These are phyloP conservation scores for Pseudochaenichthys georgianus DNA, from an alignment of 2,797 vertebrate genomes.

Conservation along the genomic window DNA sequence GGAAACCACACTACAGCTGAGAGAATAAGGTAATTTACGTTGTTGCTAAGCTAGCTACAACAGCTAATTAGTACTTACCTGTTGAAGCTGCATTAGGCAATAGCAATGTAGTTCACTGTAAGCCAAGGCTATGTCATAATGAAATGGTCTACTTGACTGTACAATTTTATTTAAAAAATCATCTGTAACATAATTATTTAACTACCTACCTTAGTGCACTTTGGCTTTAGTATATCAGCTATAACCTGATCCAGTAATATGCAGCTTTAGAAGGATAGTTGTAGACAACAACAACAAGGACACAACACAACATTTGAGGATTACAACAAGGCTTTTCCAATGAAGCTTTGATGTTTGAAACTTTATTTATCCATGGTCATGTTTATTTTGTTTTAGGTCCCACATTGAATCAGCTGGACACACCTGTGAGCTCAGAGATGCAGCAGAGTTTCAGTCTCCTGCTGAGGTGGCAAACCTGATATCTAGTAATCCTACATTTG, in stretches of 20 bases:
- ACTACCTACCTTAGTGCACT: background rate
- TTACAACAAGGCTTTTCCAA: background rate
- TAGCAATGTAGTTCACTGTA: background rate
- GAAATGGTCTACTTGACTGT: background rate
- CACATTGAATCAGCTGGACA: constrained; percentile 92
- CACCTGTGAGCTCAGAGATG: constrained; percentile 88
- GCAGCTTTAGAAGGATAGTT: background rate
- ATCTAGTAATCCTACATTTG: constrained; percentile 72
- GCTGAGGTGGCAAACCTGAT: constrained; percentile 82
- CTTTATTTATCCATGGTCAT: background rate
- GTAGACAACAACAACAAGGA: background rate
- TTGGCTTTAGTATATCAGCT: background rate
- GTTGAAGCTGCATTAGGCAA: background rate
- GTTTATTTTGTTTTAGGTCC: constrained; percentile 78
- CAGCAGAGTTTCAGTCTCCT: constrained; percentile 81
- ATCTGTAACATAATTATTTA: background rate
- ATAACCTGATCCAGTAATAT: background rate
- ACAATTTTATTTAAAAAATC: background rate
- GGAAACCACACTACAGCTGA: constrained; percentile 93
- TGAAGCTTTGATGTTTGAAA: background rate
- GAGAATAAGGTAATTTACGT: constrained; percentile 88
- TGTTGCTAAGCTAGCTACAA: constrained; percentile 6
- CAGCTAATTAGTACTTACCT: constrained; percentile 9
- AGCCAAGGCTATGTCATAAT: background rate
- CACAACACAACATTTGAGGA: background rate